Evolutionary conservation across 2,888 invertebrate genomes (phyloP).

Genomic region (Timema cristinae): DNA sequence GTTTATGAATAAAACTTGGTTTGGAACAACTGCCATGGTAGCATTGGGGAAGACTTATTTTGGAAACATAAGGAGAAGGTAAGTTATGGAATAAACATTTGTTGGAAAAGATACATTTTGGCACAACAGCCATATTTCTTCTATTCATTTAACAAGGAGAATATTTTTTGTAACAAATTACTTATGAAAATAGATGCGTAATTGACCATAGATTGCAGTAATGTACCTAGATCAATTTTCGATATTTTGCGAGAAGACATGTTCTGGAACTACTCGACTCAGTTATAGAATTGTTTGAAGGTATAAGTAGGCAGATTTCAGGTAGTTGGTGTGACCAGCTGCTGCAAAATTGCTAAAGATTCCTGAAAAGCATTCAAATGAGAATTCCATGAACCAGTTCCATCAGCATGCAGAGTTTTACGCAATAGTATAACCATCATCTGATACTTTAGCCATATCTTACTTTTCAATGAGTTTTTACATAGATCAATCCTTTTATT

Average conservation of each 20-base stretch:
- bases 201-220: neutral
- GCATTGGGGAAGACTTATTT: neutral
- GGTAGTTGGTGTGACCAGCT: neutral
- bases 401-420: neutral
- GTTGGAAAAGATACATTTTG: neutral
- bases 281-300: neutral
- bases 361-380: neutral
- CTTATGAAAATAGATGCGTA: neutral
- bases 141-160: neutral
- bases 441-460: neutral
- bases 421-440: neutral
- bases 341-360: neutral
- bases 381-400: neutral
- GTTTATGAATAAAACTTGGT: no score
- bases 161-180: neutral
- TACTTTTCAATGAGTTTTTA: neutral
- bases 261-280: neutral
- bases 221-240: neutral
- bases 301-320: conserved; percentile 2
- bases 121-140: neutral
- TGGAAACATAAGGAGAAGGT: neutral
- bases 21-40: no score
- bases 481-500: neutral
- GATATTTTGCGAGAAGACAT: neutral
- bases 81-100: neutral